Base-by-base conservation (phyloP, 2,888 invertebrate species). In the Autographa pulchrina region DNA sequence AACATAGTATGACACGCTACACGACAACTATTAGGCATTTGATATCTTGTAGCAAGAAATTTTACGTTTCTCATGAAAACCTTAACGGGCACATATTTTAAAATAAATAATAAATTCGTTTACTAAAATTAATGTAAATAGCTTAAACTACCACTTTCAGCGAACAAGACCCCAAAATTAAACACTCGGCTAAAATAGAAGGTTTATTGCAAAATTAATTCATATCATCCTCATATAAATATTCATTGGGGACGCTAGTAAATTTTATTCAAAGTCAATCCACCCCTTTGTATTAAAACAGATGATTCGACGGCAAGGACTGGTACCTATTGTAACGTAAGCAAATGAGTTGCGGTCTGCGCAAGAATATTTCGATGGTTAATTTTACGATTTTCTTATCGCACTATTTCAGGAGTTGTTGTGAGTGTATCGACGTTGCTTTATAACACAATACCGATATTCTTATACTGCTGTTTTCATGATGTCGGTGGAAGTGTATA, bases 201-300 rank as follows among this genome's bases (percentile, higher is more conserved):
- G 75, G 70, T 74, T 79, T 68, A 68, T 81, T 78, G 61, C 70
- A 71, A 70, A 80, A 83, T 81, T 65, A 68, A 83, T 80, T 80
- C 81, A 83, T 80, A 81, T 81, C 81, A 62, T 71, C 69, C 66
- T 25, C 59, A 63, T 74, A 78, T 75, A 81, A 74, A 81, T 83
- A 83, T 83, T 83, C 81, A 83, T 81, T 67, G 70, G 61, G 74
- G 38, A 59, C 62, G 63, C 66, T 58, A 63, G 63, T 73, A 77
- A 78, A 78, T 78, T 81, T 78, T 77, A 78, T 83, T 81, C 70
- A 83, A 68, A 74, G 75, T 78, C 78, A 74, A 81, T 83, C 69
- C 59, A 62, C 68, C 80, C 70, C 77, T 81, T 72, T 16, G 70
- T 35, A 72, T 77, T 72, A 81, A 58, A 75, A 81, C 78, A 75